Percentiles rank a stretch among this genome's conserved stretches.
Conservation (phyloP, 2,113 vertebrate genomes). For the Opisthocomus hoazin region DNA sequence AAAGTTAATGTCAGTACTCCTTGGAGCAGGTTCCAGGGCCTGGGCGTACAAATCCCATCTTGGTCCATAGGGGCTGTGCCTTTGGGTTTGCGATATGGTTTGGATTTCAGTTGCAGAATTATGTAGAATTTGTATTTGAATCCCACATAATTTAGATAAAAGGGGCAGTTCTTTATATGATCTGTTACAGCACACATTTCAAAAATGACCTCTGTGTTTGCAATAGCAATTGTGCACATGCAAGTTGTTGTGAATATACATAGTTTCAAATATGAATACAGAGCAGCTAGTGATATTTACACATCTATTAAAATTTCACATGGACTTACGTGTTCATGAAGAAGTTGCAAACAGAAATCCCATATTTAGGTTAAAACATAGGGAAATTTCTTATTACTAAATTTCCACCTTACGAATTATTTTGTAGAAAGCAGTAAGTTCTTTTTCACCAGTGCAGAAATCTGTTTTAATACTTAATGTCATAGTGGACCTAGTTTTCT, state of each 20-base stretch:
- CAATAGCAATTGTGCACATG: neutral
- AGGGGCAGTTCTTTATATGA: neutral
- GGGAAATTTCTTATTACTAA: neutral
- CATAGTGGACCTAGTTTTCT: neutral
- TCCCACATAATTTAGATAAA: neutral
- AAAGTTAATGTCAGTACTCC: neutral
- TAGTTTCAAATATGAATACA: neutral
- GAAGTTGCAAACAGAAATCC: neutral
- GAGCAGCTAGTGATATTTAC: neutral
- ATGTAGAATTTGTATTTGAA: neutral
- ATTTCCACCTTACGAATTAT: neutral
- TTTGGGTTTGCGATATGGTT: neutral
- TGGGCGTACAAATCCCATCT: neutral
- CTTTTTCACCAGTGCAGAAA: neutral
- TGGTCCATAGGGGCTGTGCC: neutral
- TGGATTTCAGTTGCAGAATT: neutral
- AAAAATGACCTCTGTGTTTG: neutral
- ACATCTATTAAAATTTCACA: neutral
- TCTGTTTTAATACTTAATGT: conserved; percentile 34
- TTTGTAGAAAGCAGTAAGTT: conserved; percentile 2
- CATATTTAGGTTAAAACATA: neutral
- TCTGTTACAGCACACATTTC: neutral
- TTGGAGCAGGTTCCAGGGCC: neutral
- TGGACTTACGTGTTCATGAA: neutral
- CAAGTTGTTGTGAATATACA: neutral